Base-by-base conservation (phyloP, 2,797 vertebrate genomes). In the Eleutherodactylus coqui region DNA sequence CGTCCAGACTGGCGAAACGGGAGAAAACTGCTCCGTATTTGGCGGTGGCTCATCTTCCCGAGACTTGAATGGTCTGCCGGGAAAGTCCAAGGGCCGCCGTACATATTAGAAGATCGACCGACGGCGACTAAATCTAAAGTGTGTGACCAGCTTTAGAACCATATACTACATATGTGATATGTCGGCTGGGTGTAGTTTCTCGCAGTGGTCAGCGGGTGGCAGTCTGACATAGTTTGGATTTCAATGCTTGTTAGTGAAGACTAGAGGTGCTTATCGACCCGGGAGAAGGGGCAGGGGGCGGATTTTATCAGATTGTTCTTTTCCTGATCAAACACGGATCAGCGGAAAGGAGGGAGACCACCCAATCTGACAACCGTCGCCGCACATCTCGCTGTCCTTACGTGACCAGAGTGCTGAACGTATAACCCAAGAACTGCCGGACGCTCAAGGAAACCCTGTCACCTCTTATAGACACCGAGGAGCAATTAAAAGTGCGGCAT, bases 241-340 rank as follows among this genome's bases (percentile, higher is more conserved):
- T 75, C 53, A 19, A 5, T 84, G 82, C 86, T 84, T 84, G 55
- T 84, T 87, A 84, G 82, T 43, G 51, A 87, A 79, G 82, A 75
- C 55, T 29, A 87, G 86, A 87, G 86, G 67, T 84, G 82, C 80
- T 87, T 87, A 87, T 87, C 82, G 86, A 84, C 86, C 75, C 32
- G 75, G 55, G 29, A 84, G 67, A 84, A 83, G 86, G 82, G 43
- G 82, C 82, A 87, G 53, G 82, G 76, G 86, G 82, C 43, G 86
- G 82, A 84, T 84, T 87, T 87, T 87, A 87, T 87, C 86, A 87
- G 86, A 87, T 87, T 84, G 86, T 87, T 87, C 86, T 87, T 84
- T 84, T 84, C 86, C 82, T 84, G 86, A 87, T 87, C 86, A 87
- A 87, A 87, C 82, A 87, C 76, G 45, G 82, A 87, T 87, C 86